A percentile compares a stretch with the other conserved stretches of the same genome.
Conservation (phyloP, 2,797 vertebrate genomes). For the Tokudaia tokunoshimensis region DNA sequence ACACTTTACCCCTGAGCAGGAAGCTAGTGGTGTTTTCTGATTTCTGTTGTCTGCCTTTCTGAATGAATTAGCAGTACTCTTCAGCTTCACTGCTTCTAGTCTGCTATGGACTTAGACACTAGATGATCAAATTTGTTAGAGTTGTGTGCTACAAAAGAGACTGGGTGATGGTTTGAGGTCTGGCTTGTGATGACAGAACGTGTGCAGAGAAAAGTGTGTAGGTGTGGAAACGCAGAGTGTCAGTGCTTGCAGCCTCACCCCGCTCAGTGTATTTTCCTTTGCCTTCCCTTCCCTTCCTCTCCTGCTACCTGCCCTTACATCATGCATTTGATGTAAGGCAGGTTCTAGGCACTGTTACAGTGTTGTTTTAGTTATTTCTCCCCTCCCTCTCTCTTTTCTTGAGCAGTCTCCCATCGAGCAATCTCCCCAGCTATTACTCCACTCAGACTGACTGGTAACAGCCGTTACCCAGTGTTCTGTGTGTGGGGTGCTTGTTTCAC, state of each 20-base stretch:
- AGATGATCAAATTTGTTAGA: slow-evolving; percentile 46
- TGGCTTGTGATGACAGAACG: slow-evolving; percentile 7
- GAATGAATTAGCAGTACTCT: slow-evolving; percentile 46
- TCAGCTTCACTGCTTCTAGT: slow-evolving; percentile 57
- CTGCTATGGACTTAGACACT: slow-evolving; percentile 38
- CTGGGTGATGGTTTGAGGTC: neutral
- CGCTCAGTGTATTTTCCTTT: neutral
- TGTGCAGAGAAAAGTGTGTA: neutral
- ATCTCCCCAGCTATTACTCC: neutral
- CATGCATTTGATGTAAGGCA: neutral
- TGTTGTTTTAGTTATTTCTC: neutral
- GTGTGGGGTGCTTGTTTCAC: slow-evolving; percentile 9
- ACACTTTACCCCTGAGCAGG: slow-evolving; percentile 11
- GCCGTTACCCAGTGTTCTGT: slow-evolving; percentile 10
- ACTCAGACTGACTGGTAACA: slow-evolving; percentile 1
- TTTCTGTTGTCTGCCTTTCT: slow-evolving; percentile 31
- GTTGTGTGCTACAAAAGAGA: neutral
- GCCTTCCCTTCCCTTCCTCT: neutral
- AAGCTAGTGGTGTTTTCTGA: slow-evolving; percentile 53
- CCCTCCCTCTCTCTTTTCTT: neutral
- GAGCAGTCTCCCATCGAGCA: neutral
- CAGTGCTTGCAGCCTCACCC: neutral
- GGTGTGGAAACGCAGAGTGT: neutral
- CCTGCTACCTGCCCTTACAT: neutral
- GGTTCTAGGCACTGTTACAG: neutral